Percentiles rank a stretch among this genome's conserved stretches.
phyloP scores from a whole-genome alignment of 2,797 vertebrate species.

The Champsocephalus esox region DNA sequence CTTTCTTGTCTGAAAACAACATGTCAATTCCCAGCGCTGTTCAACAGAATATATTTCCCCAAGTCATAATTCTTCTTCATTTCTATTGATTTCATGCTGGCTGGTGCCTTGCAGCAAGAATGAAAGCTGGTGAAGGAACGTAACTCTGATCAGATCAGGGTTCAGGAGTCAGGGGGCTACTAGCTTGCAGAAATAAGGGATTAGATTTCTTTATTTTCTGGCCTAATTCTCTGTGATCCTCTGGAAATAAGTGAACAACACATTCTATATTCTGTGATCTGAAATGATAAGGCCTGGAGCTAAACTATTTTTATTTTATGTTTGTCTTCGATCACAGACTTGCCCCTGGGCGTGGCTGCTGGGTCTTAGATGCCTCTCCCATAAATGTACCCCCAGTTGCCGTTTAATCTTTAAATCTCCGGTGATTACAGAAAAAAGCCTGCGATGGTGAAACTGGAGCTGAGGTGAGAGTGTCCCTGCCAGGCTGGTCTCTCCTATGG shows the following conservation, averaged over 20 bases:
- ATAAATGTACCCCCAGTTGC: conserved; percentile 5
- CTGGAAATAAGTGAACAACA: conserved; percentile 15
- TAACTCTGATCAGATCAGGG: conserved; percentile 11
- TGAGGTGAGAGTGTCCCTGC: conserved; percentile 9
- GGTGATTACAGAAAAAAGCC: conserved; percentile 36
- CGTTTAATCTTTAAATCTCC: conserved; percentile 26
- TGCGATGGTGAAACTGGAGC: conserved; percentile 25
- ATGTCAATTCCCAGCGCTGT: conserved; percentile 8
- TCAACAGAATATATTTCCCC: conserved; percentile 45
- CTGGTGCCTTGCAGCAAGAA: conserved; percentile 25
- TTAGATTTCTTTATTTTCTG: not conserved
- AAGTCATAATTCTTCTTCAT: conserved; percentile 12
- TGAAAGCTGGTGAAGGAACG: conserved; percentile 13
- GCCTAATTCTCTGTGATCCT: conserved; percentile 9
- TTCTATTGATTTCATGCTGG: conserved; percentile 42
- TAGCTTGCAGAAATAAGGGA: conserved; percentile 10
- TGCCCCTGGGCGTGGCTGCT: conserved; percentile 17
- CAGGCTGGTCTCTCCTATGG: conserved; percentile 28
- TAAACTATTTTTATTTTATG: not conserved
- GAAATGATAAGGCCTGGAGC: conserved; percentile 21
- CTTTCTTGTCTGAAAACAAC: conserved; percentile 50
- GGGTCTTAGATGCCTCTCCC: conserved; percentile 7
- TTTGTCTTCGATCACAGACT: not conserved
- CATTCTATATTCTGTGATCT: conserved; percentile 9
- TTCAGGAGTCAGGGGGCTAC: conserved; percentile 24